Evolutionary conservation across 1,140 invertebrate species (phyloP), one percentile per base, ranked within the genome.

Genomic region (Portunus trituberculatus): DNA sequence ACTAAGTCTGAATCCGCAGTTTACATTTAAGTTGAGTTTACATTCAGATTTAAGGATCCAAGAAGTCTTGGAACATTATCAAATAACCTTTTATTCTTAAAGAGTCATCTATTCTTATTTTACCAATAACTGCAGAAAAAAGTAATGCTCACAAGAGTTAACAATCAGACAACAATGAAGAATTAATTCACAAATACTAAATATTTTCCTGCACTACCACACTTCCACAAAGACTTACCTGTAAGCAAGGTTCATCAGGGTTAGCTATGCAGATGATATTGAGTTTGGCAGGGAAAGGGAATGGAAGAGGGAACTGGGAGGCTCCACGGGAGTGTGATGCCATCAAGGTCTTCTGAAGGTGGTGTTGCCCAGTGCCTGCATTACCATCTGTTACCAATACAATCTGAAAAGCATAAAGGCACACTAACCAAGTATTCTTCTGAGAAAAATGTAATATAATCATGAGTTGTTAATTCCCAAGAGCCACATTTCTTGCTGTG

Each of bases 281-380:
- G 95, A 99, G 97, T 97, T 98, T 98, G 95, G 98, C 98, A 48
- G 98, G 98, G 97, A 98, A 99, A 20, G 98, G 97, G 97, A 99
- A 98, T 16, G 98, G 98, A 32, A 99, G 97, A 7, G 98, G 97
- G 96, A 98, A 98, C 95, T 96, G 84, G 12, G 95, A 94, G 29
- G 88, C 83, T 28, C 93, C 95, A 45, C 95, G 96, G n/a, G 95
- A 94, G 88, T 94, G 95, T 46, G 95, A 86, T n/a, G 95, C 94
- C 83, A 95, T 91, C 29, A 96, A 84, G 25, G 95, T 90, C 84
- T 95, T 96, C 39, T 94, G 93, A 12, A 95, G 67, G 7, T 59
- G 31, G 76, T 94, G 93, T 67, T 96, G 96, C 31, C 94, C 95
- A 25, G 94, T 94, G 31, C 96, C 96, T 59, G 94, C 95, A 94